Percentiles rank a stretch among this genome's conserved stretches.
phyloP scores from a whole-genome alignment of 2,113 vertebrate genomes.

The Malurus cyaneus region DNA sequence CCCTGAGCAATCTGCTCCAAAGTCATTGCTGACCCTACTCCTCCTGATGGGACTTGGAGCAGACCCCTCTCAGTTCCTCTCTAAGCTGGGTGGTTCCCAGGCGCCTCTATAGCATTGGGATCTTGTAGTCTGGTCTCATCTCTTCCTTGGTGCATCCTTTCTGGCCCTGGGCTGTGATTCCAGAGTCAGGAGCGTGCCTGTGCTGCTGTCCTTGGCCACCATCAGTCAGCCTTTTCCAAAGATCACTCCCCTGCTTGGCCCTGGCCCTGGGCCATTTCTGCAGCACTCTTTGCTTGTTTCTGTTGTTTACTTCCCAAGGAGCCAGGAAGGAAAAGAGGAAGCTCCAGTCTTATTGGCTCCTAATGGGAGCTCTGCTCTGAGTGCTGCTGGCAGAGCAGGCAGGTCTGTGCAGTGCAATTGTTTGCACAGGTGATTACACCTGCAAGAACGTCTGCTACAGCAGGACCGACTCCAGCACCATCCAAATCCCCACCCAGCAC shows the following conservation, averaged over 20 bases:
- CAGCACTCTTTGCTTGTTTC: not conserved
- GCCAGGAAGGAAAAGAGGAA: slow-evolving; percentile 17
- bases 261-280: not conserved
- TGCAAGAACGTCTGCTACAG: not conserved
- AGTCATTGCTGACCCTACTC: not conserved
- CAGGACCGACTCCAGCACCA: not conserved
- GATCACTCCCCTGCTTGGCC: not conserved
- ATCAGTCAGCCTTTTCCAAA: not conserved
- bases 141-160: not conserved
- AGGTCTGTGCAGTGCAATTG: not conserved
- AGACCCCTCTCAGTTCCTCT: not conserved
- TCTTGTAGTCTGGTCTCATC: not conserved
- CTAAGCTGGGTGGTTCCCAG: not conserved
- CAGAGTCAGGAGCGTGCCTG: not conserved
- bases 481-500: not conserved
- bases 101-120: not conserved
- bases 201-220: not conserved
- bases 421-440: not conserved
- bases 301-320: not conserved
- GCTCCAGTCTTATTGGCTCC: not conserved
- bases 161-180: not conserved
- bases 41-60: not conserved
- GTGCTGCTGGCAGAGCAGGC: not conserved
- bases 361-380: not conserved
- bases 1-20: rapidly evolving